Conservation (phyloP, 1,140 invertebrate genomes). For the Agrypnia vestita region DNA sequence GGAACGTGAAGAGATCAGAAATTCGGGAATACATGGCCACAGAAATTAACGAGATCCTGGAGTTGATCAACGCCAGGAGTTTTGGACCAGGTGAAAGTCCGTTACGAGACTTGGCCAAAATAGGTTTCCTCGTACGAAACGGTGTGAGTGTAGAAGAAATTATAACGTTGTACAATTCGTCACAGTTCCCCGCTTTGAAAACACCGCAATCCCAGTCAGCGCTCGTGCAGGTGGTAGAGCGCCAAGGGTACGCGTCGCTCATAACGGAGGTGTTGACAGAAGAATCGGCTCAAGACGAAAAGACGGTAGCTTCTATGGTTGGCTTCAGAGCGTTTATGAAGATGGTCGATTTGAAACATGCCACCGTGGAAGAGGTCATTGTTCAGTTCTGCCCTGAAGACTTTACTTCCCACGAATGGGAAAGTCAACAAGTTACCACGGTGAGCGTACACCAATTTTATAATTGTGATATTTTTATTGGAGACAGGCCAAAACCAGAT, state of each 20-base stretch:
- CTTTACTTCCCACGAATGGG: conserved; percentile 85
- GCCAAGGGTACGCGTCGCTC: conserved; percentile 84
- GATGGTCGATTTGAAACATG: conserved; percentile 86
- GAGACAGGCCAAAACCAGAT: too few relatives aligned
- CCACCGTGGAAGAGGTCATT: conserved; percentile 87
- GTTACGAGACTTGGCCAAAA: conserved; percentile 85
- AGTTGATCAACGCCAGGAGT: conserved; percentile 82
- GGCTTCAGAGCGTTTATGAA: conserved; percentile 88
- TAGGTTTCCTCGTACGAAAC: conserved; percentile 82
- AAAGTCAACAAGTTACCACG: conserved; percentile 79
- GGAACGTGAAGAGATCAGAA: conserved; percentile 75
- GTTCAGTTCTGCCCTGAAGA: conserved; percentile 86
- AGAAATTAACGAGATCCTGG: conserved; percentile 83
- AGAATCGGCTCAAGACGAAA: conserved; percentile 83
- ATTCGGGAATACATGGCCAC: conserved; percentile 75
- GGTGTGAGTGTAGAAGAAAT: conserved; percentile 86
- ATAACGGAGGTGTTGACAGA: conserved; percentile 87
- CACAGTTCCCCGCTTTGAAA: conserved; percentile 84
- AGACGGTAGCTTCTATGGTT: conserved; percentile 81
- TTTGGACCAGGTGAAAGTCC: conserved; percentile 86
- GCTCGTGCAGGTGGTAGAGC: conserved; percentile 85
- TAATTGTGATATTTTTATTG: too few relatives aligned
- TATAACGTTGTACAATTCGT: conserved; percentile 82
- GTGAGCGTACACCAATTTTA: conserved; percentile 65
- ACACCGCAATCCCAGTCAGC: conserved; percentile 87